These are phyloP conservation scores for Nasalis larvatus DNA, from an alignment of 2,113 vertebrate species.

Conservation along the genomic window DNA sequence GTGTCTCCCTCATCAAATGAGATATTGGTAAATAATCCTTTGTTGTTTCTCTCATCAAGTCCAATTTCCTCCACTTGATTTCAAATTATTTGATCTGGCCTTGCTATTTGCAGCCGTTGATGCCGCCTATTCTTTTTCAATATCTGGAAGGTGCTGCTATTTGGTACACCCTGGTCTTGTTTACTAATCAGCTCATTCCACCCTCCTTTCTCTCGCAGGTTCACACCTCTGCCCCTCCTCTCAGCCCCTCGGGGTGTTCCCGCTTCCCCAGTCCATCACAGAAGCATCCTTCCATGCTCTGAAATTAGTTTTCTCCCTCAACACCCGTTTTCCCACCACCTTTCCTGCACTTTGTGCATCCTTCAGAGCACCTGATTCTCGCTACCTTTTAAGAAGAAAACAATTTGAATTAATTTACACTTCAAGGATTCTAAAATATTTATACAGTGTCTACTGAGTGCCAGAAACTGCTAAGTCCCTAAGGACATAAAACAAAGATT, in stretches of 20 bases:
- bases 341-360: background rate
- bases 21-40: background rate
- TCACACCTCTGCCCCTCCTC: background rate
- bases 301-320: slow-evolving; percentile 24
- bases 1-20: background rate
- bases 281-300: background rate
- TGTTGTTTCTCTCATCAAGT: background rate
- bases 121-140: background rate
- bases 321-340: background rate
- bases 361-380: slow-evolving; percentile 24
- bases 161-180: background rate
- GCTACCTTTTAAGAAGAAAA: slow-evolving; percentile 4
- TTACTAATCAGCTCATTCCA: background rate
- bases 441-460: slow-evolving; percentile 50
- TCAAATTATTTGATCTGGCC: background rate
- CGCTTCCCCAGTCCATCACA: background rate
- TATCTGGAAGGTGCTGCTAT: background rate
- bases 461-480: slow-evolving; percentile 35
- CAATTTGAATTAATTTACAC: slow-evolving; percentile 65
- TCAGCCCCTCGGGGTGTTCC: background rate
- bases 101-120: background rate
- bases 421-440: slow-evolving; percentile 67
- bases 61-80: background rate
- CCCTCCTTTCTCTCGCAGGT: background rate
- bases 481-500: slow-evolving; percentile 41